Conservation (phyloP, 2,113 vertebrate genomes). For the Andinoacara biseriatus region DNA sequence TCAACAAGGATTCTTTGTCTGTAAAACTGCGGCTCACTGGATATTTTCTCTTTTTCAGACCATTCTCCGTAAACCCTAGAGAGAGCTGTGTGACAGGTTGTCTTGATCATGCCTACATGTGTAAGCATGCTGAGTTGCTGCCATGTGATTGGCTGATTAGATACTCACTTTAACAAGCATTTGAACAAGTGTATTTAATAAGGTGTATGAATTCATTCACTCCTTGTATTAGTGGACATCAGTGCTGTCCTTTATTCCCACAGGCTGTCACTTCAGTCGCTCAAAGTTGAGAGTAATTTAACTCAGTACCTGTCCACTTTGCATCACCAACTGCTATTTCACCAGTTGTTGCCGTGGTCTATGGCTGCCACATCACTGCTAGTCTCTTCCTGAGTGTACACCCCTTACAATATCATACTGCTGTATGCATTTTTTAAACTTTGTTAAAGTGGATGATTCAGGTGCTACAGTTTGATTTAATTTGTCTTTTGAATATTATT, state of each 20-base stretch:
- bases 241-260: background rate
- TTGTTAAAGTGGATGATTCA: constrained; percentile 10
- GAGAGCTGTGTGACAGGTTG: background rate
- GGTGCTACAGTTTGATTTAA: constrained; percentile 2
- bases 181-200: background rate
- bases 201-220: background rate
- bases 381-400: background rate
- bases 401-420: background rate
- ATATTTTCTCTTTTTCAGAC: background rate
- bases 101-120: background rate
- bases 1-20: background rate
- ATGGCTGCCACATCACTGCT: background rate
- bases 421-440: background rate
- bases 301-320: background rate
- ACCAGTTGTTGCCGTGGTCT: background rate
- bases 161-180: too few relatives aligned
- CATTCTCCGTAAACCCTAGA: background rate
- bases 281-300: background rate
- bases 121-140: background rate
- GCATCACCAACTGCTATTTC: background rate
- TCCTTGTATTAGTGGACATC: background rate
- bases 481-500: constrained; percentile 4
- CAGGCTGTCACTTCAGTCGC: background rate
- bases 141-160: background rate
- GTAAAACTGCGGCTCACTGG: too few relatives aligned